Evolutionary conservation across 2,888 invertebrate genomes (phyloP).

Genomic region (Drosophila kuntzei): DNA sequence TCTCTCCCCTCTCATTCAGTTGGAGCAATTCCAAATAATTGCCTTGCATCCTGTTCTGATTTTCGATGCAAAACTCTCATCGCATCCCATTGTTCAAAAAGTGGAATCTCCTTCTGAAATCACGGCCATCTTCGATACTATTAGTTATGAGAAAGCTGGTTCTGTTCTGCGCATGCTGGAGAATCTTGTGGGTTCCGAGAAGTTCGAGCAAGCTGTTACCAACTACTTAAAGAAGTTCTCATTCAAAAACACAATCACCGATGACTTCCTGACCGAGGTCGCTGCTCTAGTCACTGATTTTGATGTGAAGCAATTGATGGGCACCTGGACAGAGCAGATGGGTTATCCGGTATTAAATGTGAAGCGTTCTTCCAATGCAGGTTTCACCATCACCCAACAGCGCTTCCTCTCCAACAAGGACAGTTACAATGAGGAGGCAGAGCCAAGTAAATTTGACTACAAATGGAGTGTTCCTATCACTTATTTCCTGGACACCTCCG

Average conservation of each 20-base stretch:
- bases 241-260: constrained; percentile 92
- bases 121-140: constrained; percentile 94
- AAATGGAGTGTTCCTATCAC: constrained; percentile 94
- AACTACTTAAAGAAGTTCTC: constrained; percentile 90
- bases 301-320: constrained; percentile 88
- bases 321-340: constrained; percentile 95
- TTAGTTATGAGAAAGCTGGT: constrained; percentile 96
- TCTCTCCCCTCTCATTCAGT: constrained; percentile 85
- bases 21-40: constrained; percentile 90
- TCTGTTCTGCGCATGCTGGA: constrained; percentile 95
- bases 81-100: constrained; percentile 94
- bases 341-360: constrained; percentile 92
- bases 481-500: constrained; percentile 87
- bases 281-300: constrained; percentile 86
- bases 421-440: constrained; percentile 84
- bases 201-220: constrained; percentile 91
- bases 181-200: constrained; percentile 88
- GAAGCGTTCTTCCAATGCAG: constrained; percentile 77
- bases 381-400: constrained; percentile 88
- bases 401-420: constrained; percentile 90
- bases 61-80: constrained; percentile 91
- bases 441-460: constrained; percentile 87
- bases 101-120: constrained; percentile 95
- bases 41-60: constrained; percentile 90
- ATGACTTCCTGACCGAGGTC: constrained; percentile 88